These are phyloP conservation scores for Eupithecia dodoneata DNA, from an alignment of 2,888 invertebrate species.

Conservation along the genomic window DNA sequence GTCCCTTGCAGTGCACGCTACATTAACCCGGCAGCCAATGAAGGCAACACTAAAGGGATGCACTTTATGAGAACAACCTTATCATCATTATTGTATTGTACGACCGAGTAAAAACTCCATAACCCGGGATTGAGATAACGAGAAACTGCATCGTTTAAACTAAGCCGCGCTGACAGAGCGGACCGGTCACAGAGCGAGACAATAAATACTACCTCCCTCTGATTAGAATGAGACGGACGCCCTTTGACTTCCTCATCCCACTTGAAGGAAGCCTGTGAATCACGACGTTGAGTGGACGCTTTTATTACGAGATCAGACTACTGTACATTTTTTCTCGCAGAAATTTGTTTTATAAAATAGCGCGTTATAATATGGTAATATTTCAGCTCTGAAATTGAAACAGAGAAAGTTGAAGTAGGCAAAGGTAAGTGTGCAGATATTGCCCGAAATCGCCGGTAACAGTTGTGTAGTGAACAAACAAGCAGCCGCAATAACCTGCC, in stretches of 20 bases:
- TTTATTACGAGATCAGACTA: constrained; percentile 62
- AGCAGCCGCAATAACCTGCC: constrained; percentile 69
- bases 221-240: constrained; percentile 57
- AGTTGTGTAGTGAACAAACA: constrained; percentile 76
- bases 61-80: constrained; percentile 46
- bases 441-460: constrained; percentile 70
- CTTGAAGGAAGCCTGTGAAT: constrained; percentile 59
- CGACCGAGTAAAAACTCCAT: constrained; percentile 54
- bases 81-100: constrained; percentile 48
- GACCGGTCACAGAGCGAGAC: constrained; percentile 55
- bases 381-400: constrained; percentile 30
- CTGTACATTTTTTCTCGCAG: constrained; percentile 33
- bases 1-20: constrained; percentile 42
- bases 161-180: constrained; percentile 56
- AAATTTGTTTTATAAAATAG: constrained; percentile 28
- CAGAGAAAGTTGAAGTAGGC: constrained; percentile 39
- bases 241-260: constrained; percentile 52
- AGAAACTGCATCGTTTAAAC: constrained; percentile 63
- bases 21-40: constrained; percentile 42
- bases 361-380: constrained; percentile 29
- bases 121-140: constrained; percentile 60
- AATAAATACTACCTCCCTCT: constrained; percentile 49
- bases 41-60: constrained; percentile 37
- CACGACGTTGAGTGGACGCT: constrained; percentile 60
- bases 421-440: constrained; percentile 59